Percentiles rank a stretch among this genome's conserved stretches.
phyloP scores from a whole-genome alignment of 2,888 invertebrate genomes.

The Folsomia candida region DNA sequence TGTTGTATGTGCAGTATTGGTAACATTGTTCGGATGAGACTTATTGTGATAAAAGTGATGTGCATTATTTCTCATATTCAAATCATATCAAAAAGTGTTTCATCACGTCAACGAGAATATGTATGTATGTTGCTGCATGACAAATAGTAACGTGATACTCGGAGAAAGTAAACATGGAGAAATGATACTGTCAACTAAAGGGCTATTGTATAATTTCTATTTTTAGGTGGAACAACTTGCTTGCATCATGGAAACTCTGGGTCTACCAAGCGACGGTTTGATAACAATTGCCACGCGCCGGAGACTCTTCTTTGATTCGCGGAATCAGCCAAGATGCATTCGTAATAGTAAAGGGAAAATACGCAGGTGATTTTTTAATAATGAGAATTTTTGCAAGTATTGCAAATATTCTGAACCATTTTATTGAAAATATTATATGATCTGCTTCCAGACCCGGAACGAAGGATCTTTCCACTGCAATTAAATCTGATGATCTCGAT shows the following conservation, averaged over 20 bases:
- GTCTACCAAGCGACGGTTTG: constrained; percentile 82
- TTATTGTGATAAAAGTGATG: too few species aligned
- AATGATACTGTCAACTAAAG: too few species aligned
- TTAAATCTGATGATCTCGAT: constrained; percentile 60
- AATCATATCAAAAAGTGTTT: too few species aligned
- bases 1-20: too few species aligned
- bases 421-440: background rate
- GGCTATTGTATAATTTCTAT: too few species aligned
- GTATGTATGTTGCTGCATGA: too few species aligned
- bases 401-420: background rate
- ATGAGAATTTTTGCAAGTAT: constrained; percentile 60
- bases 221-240: constrained; percentile 80
- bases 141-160: too few species aligned
- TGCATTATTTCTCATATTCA: too few species aligned
- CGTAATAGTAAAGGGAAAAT: constrained; percentile 93
- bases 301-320: constrained; percentile 60
- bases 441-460: constrained; percentile 16
- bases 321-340: constrained; percentile 84
- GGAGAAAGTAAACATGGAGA: too few species aligned
- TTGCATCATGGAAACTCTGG: constrained; percentile 94
- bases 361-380: too few species aligned
- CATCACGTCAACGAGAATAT: too few species aligned
- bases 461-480: constrained; percentile 50
- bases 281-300: constrained; percentile 58
- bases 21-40: too few species aligned